Evolutionary conservation across 2,797 vertebrate species (phyloP).

Genomic region (Gambelia wislizenii): DNA sequence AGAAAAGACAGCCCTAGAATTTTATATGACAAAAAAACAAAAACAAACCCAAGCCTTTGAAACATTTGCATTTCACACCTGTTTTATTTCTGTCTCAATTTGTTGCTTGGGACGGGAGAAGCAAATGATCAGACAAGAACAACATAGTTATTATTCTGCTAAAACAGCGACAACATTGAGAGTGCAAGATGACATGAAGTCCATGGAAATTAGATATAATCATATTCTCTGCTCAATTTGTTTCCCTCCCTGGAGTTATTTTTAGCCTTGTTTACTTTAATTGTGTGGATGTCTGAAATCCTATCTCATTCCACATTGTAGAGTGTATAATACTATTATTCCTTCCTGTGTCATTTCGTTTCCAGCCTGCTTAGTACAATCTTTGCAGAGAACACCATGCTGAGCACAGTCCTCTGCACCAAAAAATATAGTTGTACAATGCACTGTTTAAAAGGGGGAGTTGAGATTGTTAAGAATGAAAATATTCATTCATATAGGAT

Average conservation of each 20-base stretch:
- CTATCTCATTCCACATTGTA: conserved; percentile 31
- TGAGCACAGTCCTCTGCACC: not conserved
- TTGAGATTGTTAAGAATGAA: not conserved
- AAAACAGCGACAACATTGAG: conserved; percentile 6
- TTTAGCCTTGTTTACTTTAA: conserved; percentile 54
- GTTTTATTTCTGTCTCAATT: conserved; percentile 15
- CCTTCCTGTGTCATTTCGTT: not conserved
- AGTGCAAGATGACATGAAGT: conserved; percentile 34
- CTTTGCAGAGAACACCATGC: not conserved
- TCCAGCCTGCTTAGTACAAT: not conserved
- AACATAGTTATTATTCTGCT: conserved; percentile 23
- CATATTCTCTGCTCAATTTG: conserved; percentile 40
- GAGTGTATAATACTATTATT: not conserved
- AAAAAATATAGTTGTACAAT: not conserved
- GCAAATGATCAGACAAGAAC: not conserved
- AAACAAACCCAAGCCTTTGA: too few relatives aligned
- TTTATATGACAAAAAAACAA: not conserved
- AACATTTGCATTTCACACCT: not conserved
- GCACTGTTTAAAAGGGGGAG: not conserved
- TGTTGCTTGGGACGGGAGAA: conserved; percentile 31
- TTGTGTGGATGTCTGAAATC: conserved; percentile 36
- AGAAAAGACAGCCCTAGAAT: too few relatives aligned
- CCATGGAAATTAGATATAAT: conserved; percentile 45
- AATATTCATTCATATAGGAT: not conserved
- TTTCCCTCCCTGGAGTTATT: conserved; percentile 45